Percentiles rank a stretch among this genome's conserved stretches.
Conservation (phyloP, 2,113 vertebrate species). For the Notarius quadriscutis region DNA sequence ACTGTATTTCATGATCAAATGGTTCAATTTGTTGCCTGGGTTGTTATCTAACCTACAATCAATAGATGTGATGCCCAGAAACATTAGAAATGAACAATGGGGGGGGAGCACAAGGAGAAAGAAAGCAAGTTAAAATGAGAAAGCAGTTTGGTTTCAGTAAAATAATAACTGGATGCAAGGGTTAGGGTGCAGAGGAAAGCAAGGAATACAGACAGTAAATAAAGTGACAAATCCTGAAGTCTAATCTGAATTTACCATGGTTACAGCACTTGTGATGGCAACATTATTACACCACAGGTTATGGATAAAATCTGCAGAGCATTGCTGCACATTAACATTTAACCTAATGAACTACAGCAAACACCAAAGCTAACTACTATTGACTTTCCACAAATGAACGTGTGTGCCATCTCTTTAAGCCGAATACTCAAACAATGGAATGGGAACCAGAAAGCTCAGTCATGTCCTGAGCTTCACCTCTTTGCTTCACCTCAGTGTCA, state of each 20-base stretch:
- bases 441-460: constrained; percentile 21
- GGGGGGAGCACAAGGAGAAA: too few relatives aligned
- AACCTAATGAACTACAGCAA: neutral
- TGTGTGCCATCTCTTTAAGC: constrained; percentile 4
- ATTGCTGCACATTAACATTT: constrained; percentile 25
- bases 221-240: too few relatives aligned
- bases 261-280: neutral
- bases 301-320: neutral
- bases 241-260: neutral
- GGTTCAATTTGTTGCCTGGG: neutral
- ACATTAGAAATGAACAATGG: too few relatives aligned
- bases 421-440: constrained; percentile 21
- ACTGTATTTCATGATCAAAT: neutral
- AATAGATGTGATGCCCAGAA: too few relatives aligned
- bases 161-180: too few relatives aligned
- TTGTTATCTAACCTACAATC: too few relatives aligned
- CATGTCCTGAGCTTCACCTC: neutral
- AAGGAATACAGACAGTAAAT: too few relatives aligned
- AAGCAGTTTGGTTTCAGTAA: too few relatives aligned
- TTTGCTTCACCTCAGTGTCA: constrained; percentile 41
- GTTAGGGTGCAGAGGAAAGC: too few relatives aligned
- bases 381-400: constrained; percentile 19
- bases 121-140: too few relatives aligned
- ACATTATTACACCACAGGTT: neutral
- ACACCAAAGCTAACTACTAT: constrained; percentile 9